Evolutionary conservation across 2,797 vertebrate genomes (phyloP), one percentile per base, ranked within the genome.

Genomic region (Sebastes iracundus): DNA sequence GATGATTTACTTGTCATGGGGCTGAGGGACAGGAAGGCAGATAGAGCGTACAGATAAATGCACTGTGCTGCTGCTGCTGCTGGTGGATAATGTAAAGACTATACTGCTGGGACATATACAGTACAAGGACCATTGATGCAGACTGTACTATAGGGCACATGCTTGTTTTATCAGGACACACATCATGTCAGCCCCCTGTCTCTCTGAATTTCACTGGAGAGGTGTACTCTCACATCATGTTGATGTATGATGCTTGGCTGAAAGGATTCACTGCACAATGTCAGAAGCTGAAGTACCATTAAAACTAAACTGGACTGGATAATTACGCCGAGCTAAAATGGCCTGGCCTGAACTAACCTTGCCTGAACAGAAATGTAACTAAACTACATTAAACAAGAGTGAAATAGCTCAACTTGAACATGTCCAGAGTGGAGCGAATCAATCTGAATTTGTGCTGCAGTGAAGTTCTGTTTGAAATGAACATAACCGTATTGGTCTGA

Each of bases 1-100:
- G 91, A 93, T 93, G 90, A 94, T 92, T 92, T 91, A 93, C 90
- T 91, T 93, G 90, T 93, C 93, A 93, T 78, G 80, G 62, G 67
- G 53, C 79, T 90, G 87, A 93, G 81, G 75, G 89, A 91, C 89
- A 79, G 85, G 79, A 63, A 79, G 76, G 85, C 84, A 91, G 91
- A 93, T 93, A 77, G 64, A 66, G 81, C 25, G 56, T 59, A 33
- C 84, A 88, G 90, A 93, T 91, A 90, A 89, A 90, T 83, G 88
- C 65, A 85, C 81, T 75, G 25, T 73, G 86, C 87, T 84, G 80
- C 85, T 69, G 68, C 33, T 62, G 30, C 30, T 25, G 53, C 52
- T 53, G 13, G 80, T 13, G 82, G 85, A 82, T 88, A 88, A 88
- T 85, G 92, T 90, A 84, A 87, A 85, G 81, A 79, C 64, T 83